Evolutionary conservation across 2,888 invertebrate species (phyloP).

Genomic region (Pseudococcus jackbeardsleyi): DNA sequence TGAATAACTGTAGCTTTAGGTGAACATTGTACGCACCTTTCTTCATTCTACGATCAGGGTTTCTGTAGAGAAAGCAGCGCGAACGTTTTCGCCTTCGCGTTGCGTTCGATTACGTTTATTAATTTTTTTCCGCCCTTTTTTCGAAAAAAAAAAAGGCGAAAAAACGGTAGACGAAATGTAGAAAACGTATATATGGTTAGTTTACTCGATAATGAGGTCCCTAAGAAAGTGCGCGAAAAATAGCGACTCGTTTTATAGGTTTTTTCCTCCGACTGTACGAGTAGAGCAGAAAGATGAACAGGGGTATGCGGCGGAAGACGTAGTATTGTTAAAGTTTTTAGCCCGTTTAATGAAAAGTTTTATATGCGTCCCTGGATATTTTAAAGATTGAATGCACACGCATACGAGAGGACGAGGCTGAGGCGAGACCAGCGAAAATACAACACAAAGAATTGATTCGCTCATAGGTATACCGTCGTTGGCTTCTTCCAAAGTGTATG

Average conservation of each 20-base stretch:
- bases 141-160: background rate
- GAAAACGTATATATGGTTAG: background rate
- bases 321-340: background rate
- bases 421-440: background rate
- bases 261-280: background rate
- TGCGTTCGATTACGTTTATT: no score
- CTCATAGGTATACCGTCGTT: background rate
- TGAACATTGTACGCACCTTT: background rate
- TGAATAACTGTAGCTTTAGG: background rate
- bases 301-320: background rate
- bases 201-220: background rate
- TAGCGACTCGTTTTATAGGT: background rate
- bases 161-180: background rate
- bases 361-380: slow-evolving; percentile 8
- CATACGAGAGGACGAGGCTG: background rate
- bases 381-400: background rate
- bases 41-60: no score
- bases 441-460: background rate
- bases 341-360: background rate
- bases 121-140: no score
- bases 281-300: background rate
- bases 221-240: background rate
- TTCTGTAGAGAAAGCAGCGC: no score
- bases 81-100: no score
- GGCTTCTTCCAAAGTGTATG: background rate